phyloP scores from a whole-genome alignment of 2,113 vertebrate species.

The Rutilus rutilus region DNA sequence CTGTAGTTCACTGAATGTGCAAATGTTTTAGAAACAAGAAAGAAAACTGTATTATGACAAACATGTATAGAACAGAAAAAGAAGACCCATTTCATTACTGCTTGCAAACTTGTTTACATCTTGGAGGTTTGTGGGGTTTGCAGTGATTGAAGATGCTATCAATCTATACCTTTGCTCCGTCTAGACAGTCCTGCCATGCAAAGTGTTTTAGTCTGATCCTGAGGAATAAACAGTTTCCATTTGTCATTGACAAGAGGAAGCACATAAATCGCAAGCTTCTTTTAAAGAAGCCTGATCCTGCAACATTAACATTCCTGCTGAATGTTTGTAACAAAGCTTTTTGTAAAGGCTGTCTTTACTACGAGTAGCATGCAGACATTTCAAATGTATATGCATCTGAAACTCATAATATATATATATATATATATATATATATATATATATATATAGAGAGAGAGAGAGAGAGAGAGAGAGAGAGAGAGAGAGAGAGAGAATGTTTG shows the following conservation, averaged over 20 bases:
- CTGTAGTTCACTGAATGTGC: background rate
- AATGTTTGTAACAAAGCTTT: background rate
- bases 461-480: too few relatives aligned
- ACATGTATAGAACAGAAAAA: background rate
- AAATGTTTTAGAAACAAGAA: background rate
- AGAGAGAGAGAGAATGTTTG: too few relatives aligned
- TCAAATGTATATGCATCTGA: too few relatives aligned
- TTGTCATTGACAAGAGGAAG: constrained; percentile 3
- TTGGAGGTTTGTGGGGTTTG: background rate
- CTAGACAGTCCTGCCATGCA: constrained; percentile 25
- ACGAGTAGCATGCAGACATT: background rate
- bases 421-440: too few relatives aligned
- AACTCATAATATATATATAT: too few relatives aligned
- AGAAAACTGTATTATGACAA: background rate
- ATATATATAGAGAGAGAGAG: too few relatives aligned
- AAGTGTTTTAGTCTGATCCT: constrained; percentile 3
- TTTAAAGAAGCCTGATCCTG: background rate
- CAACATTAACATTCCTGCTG: constrained; percentile 5
- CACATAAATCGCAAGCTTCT: constrained; percentile 17
- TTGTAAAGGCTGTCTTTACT: background rate
- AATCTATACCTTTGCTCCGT: constrained; percentile 27
- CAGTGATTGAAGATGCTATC: constrained; percentile 4
- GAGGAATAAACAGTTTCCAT: constrained; percentile 30
- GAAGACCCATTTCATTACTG: background rate
- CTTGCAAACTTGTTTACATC: background rate